Evolutionary conservation across 1,140 invertebrate genomes (phyloP).

Genomic region (Trissolcus basalis): DNA sequence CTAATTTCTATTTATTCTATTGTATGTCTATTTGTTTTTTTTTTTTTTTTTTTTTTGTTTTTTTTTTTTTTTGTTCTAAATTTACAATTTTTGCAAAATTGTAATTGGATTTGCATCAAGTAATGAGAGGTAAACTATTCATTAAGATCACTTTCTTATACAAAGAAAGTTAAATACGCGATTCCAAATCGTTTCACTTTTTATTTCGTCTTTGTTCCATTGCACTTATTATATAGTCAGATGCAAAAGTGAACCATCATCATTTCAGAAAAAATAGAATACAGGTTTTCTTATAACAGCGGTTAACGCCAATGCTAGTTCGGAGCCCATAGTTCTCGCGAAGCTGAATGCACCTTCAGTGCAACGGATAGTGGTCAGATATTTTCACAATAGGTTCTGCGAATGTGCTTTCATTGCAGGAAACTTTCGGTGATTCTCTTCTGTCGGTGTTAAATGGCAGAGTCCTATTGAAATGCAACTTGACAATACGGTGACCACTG

Average conservation of each 20-base stretch:
- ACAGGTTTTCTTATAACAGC: conserved; percentile 51
- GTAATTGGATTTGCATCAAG: background rate
- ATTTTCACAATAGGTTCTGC: conserved; percentile 74
- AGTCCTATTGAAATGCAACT: conserved; percentile 68
- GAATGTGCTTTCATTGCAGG: conserved; percentile 71
- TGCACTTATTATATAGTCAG: conserved; percentile 41
- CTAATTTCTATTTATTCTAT: too few species aligned
- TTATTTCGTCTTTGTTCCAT: conserved; percentile 19
- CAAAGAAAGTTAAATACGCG: conserved; percentile 43
- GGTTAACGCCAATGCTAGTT: conserved; percentile 53
- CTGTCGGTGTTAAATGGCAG: conserved; percentile 71
- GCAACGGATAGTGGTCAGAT: conserved; percentile 74
- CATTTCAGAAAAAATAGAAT: conserved; percentile 45
- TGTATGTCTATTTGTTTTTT: too few species aligned
- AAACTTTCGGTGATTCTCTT: conserved; percentile 68
- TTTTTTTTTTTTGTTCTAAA: too few species aligned
- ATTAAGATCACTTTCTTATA: conserved; percentile 42
- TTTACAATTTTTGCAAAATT: too few species aligned
- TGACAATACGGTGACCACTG: conserved; percentile 69
- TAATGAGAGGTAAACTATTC: conserved; percentile 19
- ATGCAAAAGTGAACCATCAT: conserved; percentile 40
- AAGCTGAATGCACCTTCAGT: conserved; percentile 68
- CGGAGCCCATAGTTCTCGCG: conserved; percentile 60
- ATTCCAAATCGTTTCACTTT: conserved; percentile 34
- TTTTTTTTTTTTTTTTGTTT: too few species aligned